phyloP scores from a whole-genome alignment of 2,113 vertebrate genomes.

The Amblyopsis rosae region DNA sequence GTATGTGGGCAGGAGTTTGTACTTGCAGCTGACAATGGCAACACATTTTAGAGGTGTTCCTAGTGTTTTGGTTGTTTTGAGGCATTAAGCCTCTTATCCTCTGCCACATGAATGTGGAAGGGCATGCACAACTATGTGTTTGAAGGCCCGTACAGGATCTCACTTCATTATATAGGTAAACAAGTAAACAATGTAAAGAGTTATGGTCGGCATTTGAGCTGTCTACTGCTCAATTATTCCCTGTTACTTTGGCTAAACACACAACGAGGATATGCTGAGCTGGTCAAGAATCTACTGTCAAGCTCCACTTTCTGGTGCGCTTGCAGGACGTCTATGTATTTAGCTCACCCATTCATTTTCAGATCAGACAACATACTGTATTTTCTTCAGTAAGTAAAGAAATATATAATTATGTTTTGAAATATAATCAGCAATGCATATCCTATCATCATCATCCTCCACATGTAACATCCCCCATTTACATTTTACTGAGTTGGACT shows the following conservation, averaged over 20 bases:
- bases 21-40: too few relatives aligned
- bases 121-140: neutral
- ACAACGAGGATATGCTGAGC: conserved; percentile 39
- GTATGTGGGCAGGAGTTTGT: too few relatives aligned
- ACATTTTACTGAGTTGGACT: neutral
- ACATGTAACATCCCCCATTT: neutral
- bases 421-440: neutral
- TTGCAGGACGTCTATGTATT: neutral
- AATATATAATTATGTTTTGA: neutral
- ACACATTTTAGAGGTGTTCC: neutral
- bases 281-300: conserved; percentile 4
- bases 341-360: neutral
- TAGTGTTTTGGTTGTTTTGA: neutral
- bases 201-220: conserved; percentile 28
- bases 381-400: neutral
- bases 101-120: conserved; percentile 8
- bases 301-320: neutral
- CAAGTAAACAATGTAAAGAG: conserved; percentile 55
- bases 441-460: neutral
- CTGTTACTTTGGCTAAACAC: conserved; percentile 4
- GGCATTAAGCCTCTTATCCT: conserved; percentile 2
- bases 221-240: conserved; percentile 29
- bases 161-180: conserved; percentile 46
- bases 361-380: neutral
- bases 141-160: conserved; percentile 14